phyloP scores from a whole-genome alignment of 2,113 vertebrate genomes.

The Microtus oregoni region DNA sequence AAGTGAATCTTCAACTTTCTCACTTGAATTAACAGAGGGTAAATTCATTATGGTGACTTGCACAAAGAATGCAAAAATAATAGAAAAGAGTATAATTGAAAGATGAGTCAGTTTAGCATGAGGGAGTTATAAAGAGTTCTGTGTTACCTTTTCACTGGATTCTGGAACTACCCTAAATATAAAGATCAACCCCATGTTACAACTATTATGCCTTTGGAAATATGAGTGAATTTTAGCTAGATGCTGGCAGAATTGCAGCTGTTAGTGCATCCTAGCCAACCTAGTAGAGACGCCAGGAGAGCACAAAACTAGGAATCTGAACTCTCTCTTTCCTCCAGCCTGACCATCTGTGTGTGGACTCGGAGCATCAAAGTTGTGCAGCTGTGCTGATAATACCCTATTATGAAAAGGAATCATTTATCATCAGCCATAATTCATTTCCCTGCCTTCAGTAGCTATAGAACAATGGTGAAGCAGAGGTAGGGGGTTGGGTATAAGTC shows the following conservation, averaged over 20 bases:
- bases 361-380: conserved; percentile 72
- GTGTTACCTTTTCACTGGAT: neutral
- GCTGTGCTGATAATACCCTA: conserved; percentile 71
- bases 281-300: neutral
- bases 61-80: conserved; percentile 42
- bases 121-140: neutral
- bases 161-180: conserved; percentile 62
- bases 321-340: conserved; percentile 51
- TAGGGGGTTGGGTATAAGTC: neutral
- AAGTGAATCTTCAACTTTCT: conserved; percentile 68
- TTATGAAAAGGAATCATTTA: conserved; percentile 59
- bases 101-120: conserved; percentile 26
- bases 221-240: neutral
- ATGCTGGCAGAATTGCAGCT: conserved; percentile 50
- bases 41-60: conserved; percentile 22
- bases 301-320: conserved; percentile 43
- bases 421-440: conserved; percentile 69
- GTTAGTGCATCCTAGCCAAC: conserved; percentile 43
- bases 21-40: neutral
- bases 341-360: conserved; percentile 63
- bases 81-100: neutral
- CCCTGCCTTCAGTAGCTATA: conserved; percentile 17
- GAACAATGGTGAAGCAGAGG: conserved; percentile 1
- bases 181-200: conserved; percentile 53
- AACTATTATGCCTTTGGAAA: conserved; percentile 55